Conservation (phyloP, 2,113 vertebrate genomes). For the Apus apus region DNA sequence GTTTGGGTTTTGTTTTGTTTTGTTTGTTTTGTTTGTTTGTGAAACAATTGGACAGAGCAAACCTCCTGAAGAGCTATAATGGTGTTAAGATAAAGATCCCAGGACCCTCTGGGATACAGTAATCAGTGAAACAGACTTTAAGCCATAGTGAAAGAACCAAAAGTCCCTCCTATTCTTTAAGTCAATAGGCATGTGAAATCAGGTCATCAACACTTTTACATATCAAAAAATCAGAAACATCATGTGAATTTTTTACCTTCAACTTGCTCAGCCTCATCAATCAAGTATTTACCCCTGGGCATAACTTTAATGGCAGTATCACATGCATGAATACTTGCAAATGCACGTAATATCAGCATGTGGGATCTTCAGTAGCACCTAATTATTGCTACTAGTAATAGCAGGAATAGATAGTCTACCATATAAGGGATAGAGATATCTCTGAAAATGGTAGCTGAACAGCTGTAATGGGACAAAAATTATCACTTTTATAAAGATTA, state of each 20-base stretch:
- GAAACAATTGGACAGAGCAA: not conserved
- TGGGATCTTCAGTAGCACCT: not conserved
- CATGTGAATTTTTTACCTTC: not conserved
- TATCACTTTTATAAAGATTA: not conserved
- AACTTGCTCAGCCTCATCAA: not conserved
- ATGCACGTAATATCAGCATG: not conserved
- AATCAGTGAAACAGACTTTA: not conserved
- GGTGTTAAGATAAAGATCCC: not conserved
- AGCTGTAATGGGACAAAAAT: not conserved
- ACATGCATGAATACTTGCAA: rapidly evolving
- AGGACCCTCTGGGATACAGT: not conserved
- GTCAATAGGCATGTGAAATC: not conserved
- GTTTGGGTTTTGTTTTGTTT: too few relatives aligned
- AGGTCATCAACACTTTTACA: not conserved
- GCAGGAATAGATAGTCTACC: not conserved
- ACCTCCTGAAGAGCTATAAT: not conserved
- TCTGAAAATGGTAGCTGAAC: not conserved
- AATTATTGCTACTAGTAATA: not conserved
- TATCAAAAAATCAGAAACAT: not conserved
- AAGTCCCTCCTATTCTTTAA: not conserved
- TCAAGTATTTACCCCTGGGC: not conserved
- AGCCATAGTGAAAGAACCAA: not conserved
- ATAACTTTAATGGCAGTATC: not conserved
- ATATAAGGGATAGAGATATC: not conserved
- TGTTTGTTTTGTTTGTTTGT: too few relatives aligned